A percentile compares a stretch with the other conserved stretches of the same genome.
phyloP scores from a whole-genome alignment of 2,797 vertebrate genomes.

The Protonibea diacanthus region DNA sequence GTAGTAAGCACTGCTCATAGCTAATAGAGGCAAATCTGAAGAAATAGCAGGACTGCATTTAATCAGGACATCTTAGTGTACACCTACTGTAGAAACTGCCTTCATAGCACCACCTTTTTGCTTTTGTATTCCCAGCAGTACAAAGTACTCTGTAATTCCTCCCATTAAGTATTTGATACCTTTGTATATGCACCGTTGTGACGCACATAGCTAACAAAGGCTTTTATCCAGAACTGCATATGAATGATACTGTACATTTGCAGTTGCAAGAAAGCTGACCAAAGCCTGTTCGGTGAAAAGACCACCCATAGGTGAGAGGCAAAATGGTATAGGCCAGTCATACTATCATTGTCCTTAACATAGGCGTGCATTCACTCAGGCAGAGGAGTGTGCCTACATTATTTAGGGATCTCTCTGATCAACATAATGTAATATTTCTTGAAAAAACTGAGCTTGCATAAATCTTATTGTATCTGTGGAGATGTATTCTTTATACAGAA shows the following conservation, averaged over 20 bases:
- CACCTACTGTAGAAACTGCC: conserved; percentile 19
- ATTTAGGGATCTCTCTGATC: conserved; percentile 39
- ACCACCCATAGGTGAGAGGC: conserved; percentile 75
- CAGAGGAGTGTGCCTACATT: conserved; percentile 46
- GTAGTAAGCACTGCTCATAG: conserved; percentile 32
- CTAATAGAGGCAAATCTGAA: conserved; percentile 29
- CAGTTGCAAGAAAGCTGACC: conserved; percentile 68
- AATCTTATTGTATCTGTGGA: not conserved
- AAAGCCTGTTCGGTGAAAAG: conserved; percentile 64
- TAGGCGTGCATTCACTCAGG: conserved; percentile 31
- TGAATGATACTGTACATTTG: conserved; percentile 78
- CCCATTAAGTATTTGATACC: conserved; percentile 55
- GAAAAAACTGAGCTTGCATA: conserved; percentile 15
- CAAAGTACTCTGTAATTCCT: conserved; percentile 50
- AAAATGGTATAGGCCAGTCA: conserved; percentile 30
- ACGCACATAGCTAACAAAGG: conserved; percentile 55
- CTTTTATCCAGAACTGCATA: conserved; percentile 58
- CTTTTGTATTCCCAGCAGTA: conserved; percentile 58
- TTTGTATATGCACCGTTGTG: conserved; percentile 61
- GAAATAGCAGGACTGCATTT: conserved; percentile 27
- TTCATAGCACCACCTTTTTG: conserved; percentile 32
- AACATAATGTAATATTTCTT: conserved; percentile 45
- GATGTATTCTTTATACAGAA: not conserved
- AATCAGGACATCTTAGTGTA: conserved; percentile 21
- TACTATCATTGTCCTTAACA: conserved; percentile 44